phyloP scores from a whole-genome alignment of 2,888 invertebrate species.

The Dinocampus coccinellae region DNA sequence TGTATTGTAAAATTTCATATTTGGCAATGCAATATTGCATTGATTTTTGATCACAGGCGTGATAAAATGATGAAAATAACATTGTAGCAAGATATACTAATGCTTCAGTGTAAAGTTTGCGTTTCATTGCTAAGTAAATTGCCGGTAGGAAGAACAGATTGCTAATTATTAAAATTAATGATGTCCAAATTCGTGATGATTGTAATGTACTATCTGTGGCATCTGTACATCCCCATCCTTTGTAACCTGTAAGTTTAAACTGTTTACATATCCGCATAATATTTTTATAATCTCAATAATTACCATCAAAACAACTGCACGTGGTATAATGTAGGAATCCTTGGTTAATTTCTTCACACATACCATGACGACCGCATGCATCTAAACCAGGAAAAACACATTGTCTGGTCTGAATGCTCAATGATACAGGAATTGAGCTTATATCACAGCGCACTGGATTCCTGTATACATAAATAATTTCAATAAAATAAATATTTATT shows the following conservation, averaged over 20 bases:
- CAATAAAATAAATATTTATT: slow-evolving; percentile 2
- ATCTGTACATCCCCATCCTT: slow-evolving; percentile 74
- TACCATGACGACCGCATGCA: slow-evolving; percentile 69
- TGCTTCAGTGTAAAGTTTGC: slow-evolving; percentile 72
- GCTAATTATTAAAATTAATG: slow-evolving; percentile 72
- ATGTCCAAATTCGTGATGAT: slow-evolving; percentile 59
- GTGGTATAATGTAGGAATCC: slow-evolving; percentile 69
- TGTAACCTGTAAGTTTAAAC: slow-evolving; percentile 68
- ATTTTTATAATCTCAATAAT: slow-evolving; percentile 19
- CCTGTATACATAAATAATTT: slow-evolving; percentile 51
- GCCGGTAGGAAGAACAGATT: slow-evolving; percentile 75
- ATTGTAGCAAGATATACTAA: slow-evolving; percentile 73
- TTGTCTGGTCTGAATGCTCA: slow-evolving; percentile 67
- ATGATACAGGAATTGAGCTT: slow-evolving; percentile 67
- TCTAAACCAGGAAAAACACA: slow-evolving; percentile 67
- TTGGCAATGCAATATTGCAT: slow-evolving; percentile 68
- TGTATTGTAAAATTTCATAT: slow-evolving; percentile 72
- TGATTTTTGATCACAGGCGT: slow-evolving; percentile 74
- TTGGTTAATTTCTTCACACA: slow-evolving; percentile 70
- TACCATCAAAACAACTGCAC: slow-evolving; percentile 70
- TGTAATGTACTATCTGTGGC: slow-evolving; percentile 69
- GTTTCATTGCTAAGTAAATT: slow-evolving; percentile 70
- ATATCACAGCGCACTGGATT: slow-evolving; percentile 62
- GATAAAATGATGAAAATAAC: slow-evolving; percentile 75
- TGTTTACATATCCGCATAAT: neutral